These are phyloP conservation scores for Polyergus mexicanus DNA, from an alignment of 1,140 invertebrate species.

Conservation along the genomic window DNA sequence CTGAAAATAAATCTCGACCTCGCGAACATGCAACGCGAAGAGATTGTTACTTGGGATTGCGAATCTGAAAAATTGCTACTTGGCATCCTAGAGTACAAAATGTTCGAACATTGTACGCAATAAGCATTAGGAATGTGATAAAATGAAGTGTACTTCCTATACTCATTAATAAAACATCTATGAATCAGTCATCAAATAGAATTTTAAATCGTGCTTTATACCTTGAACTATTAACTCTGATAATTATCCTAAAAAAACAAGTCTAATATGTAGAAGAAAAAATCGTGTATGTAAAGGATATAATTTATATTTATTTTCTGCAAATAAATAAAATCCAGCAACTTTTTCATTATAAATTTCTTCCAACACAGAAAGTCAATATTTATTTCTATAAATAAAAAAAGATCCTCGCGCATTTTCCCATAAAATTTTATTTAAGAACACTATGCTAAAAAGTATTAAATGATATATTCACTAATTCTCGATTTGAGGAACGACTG, in stretches of 20 bases:
- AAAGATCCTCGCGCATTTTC: neutral
- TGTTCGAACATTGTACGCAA: neutral
- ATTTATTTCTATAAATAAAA: neutral
- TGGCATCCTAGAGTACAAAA: neutral
- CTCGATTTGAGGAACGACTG: neutral
- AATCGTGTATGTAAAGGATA: neutral
- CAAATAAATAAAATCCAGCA: neutral
- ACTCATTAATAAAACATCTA: neutral
- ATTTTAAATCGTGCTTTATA: neutral
- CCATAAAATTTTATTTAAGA: neutral
- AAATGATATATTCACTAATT: neutral
- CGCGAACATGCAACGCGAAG: slow-evolving; percentile 20
- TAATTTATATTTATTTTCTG: slow-evolving; percentile 1
- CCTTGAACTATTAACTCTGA: too few species aligned
- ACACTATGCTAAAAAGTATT: neutral
- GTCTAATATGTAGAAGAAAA: neutral
- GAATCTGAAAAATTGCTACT: slow-evolving; percentile 11
- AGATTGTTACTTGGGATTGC: slow-evolving; percentile 6
- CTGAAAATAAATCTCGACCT: slow-evolving; percentile 55
- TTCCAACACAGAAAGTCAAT: neutral
- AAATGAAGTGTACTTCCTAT: neutral
- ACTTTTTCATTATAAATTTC: neutral
- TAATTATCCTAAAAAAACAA: neutral
- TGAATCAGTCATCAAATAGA: neutral
- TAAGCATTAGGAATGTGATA: neutral